Evolutionary conservation across 92 coral and sea anemone genomes (phyloP).

Genomic region (Parazoanthus atlanticus): DNA sequence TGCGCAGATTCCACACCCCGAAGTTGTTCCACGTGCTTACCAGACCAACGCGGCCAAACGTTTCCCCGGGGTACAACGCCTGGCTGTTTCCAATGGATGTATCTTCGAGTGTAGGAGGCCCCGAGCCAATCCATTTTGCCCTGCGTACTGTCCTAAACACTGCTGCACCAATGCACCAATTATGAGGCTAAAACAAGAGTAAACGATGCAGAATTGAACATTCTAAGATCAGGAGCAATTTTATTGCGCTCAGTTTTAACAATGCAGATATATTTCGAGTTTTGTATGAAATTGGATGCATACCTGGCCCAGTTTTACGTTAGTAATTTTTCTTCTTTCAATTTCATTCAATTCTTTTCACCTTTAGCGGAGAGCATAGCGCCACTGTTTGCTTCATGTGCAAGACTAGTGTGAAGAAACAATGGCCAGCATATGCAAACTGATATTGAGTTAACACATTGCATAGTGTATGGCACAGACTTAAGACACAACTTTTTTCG

Average conservation of each 20-base stretch:
- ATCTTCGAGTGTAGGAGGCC: constrained; percentile 8
- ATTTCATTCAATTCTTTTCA: no score
- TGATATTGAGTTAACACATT: no score
- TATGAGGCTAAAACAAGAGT: neutral
- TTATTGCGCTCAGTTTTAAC: neutral
- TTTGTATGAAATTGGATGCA: no score
- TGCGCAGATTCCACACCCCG: neutral
- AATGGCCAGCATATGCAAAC: no score
- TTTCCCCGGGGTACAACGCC: constrained; percentile 24
- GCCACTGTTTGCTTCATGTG: no score
- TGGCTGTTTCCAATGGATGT: constrained; percentile 29
- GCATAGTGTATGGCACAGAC: no score
- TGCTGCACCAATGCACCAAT: constrained; percentile 8
- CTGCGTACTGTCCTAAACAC: constrained; percentile 26
- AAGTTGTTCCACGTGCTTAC: neutral
- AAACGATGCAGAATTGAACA: neutral
- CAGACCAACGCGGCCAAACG: constrained; percentile 5
- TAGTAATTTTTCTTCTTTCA: no score
- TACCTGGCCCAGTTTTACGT: no score
- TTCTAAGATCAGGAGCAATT: neutral
- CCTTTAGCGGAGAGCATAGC: no score
- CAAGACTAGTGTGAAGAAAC: no score
- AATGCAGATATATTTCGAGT: neutral
- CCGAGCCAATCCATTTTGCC: constrained; percentile 1
- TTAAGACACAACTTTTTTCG: no score